Base-by-base conservation (phyloP, 2,888 invertebrate species). In the Stenichneumon culpator region DNA sequence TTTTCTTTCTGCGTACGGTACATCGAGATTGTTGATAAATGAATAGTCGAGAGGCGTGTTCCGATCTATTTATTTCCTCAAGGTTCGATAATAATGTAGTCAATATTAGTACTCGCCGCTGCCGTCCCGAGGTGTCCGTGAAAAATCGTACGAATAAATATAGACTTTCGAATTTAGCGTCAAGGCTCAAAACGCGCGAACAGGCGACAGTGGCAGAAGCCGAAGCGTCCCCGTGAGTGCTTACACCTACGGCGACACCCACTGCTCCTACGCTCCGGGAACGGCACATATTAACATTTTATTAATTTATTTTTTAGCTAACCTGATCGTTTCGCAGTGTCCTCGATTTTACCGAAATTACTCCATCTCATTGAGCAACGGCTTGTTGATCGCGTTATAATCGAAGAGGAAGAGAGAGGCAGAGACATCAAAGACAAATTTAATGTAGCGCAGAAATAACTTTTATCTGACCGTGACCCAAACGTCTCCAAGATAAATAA, bases 101-200 rank as follows among this genome's bases (percentile, higher is more conserved):
- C 7, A 25, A 73, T 57, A 73, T 57, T 14, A 25, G 36, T 39
- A 25, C 57, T 44, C 57, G 60, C 32, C 47, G 63, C 28, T 74
- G 74, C 28, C 36, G 50, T 44, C 44, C 16, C 73, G 25, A 0
- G n/a, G 57, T 79, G 85, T 85, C 82, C 82, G 85, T 85, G 85
- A 85, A 85, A 44, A 82, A 79, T 72, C 28, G 19, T 75, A 65
- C 54, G 82, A 79, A 82, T 85, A 85, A 85, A 85, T 85, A 85
- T 85, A 85, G 85, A 85, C 82, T 75, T 85, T 79, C 70, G 14
- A 85, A 82, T 60, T 85, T 82, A 79, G 75, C 67, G 67, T 65
- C 85, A 85, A 85, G 85, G 85, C 47, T 79, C 11, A 65, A 67
- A 82, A 69, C 14, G 54, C 67, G 57, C 28, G 60, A n/a, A n/a